Evolutionary conservation across 30 jellyfish, hydroid and myxozoan species (phyloP), one percentile per base, ranked within the genome.

Genomic region (Nemopilema nomurai): DNA sequence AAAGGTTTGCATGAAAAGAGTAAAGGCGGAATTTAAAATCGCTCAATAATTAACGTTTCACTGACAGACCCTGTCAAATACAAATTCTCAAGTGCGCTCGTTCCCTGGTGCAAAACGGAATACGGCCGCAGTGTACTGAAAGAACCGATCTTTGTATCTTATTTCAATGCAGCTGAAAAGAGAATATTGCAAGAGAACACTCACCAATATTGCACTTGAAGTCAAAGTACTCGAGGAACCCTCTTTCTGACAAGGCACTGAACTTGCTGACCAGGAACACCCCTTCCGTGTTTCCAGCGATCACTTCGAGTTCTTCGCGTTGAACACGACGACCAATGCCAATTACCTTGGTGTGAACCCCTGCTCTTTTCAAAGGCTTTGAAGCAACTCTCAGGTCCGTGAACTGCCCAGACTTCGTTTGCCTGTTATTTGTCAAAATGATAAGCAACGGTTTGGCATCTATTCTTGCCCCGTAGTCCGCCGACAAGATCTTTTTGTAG

Each of bases 321-420:
- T 84, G 76, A 1, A 62, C 87, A 62, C 23, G 29, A 51, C 87
- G 81, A 21, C 93, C 93, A 27, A 84, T 84, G 62, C 93, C 93
- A 32, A 84, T 84, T 1, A 87, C 93, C 21, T 32, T 74, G 0
- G 74, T 74, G 25, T 71, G 67, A 23, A 84, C 87, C n/a, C 83
- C 87, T 4, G 49, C 69, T 26, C 76, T 24, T 72, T 49, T 62
- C 71, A 84, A 31, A 18, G 93, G 93, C 87, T 27, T 64, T 17
- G 87, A 27, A 67, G 73, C 93, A 1, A 84, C 87, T 51, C 93
- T 69, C 26, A 79, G 93, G 23, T 84, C 93, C 13, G 76, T 74
- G 67, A 18, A 62, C 20, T 63, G 31, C n/a, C 26, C 26, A 16
- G 78, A 16, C 24, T 70, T 33, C 18, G 80, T 69, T n/a, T 84